phyloP scores from a whole-genome alignment of 2,113 vertebrate genomes.

The Heterotilapia buettikoferi region DNA sequence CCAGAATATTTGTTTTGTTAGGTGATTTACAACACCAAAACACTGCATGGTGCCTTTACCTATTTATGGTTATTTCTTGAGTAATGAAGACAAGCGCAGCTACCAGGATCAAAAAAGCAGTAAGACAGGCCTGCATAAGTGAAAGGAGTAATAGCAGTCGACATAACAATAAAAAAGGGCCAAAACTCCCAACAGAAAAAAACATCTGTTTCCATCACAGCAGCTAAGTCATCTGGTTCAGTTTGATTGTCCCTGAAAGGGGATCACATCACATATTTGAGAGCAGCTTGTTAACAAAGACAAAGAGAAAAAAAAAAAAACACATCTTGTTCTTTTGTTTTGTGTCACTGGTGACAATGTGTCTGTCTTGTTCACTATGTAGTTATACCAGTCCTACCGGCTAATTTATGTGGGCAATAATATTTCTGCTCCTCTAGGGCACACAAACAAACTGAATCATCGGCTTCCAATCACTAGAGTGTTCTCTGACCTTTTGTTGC shows the following conservation, averaged over 20 bases:
- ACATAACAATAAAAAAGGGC: not conserved
- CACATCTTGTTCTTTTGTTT: not conserved
- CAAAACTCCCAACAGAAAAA: not conserved
- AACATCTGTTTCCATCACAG: not conserved
- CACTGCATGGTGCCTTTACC: not conserved
- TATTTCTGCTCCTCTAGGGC: constrained; percentile 22
- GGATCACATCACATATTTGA: not conserved
- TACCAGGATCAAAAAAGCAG: not conserved
- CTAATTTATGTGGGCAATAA: not conserved
- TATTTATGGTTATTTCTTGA: constrained; percentile 33
- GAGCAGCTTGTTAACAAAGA: not conserved
- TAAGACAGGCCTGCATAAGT: not conserved
- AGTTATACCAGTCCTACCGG: not conserved
- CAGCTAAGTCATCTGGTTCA: not conserved
- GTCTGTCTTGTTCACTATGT: not conserved
- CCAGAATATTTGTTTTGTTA: constrained; percentile 11
- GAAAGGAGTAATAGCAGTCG: not conserved
- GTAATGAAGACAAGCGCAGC: not conserved
- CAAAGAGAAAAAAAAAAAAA: not conserved
- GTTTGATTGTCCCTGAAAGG: not conserved
- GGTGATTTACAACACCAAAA: not conserved
- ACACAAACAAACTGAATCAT: constrained; percentile 33
- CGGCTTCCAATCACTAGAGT: not conserved
- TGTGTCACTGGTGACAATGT: not conserved
- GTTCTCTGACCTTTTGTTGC: constrained; percentile 17